Evolutionary conservation across 1,140 invertebrate genomes (phyloP), one percentile per base, ranked within the genome.

Genomic region (Cotesia typhae): DNA sequence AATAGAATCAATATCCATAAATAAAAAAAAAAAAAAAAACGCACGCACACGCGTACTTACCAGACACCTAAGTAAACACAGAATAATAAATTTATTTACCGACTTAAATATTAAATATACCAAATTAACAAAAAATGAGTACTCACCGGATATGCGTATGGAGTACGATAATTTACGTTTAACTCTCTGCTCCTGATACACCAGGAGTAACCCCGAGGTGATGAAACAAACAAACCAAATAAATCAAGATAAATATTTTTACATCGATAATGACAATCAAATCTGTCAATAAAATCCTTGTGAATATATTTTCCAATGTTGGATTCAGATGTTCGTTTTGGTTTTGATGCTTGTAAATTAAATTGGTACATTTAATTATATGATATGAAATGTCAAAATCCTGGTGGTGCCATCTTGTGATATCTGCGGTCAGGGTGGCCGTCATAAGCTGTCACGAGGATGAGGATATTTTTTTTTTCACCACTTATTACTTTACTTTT

Each of bases 101-200:
- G n/a, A 28, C 28, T 28, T 28, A 28, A 28, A 28, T 28, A 60
- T 64, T 61, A 12, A 35, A 28, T 17, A 71, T 35, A 71, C 65
- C 59, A 61, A 41, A 65, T 38, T 65, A 6, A 37, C 57, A 65
- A 67, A 67, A 67, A 63, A 67, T 55, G 65, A 55, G 6, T 65
- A 73, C 82, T 81, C 67, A 85, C 84, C 83, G 84, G 82, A 81
- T 84, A 84, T 76, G 80, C 79, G 81, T 84, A 85, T 77, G 83
- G 80, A 74, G 81, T 79, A 77, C 84, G 84, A 60, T 83, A 80
- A 14, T 17, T 28, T 28, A 85, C 83, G 81, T 80, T 83, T 68
- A 85, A 85, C 80, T 84, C 83, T 82, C 84, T 84, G 81, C 82
- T 85, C 84, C 84, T 85, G 84, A 83, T 84, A 80, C 70, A 67